Evolutionary conservation across 2,888 invertebrate genomes (phyloP), one percentile per base, ranked within the genome.

Genomic region (Andrena minutula): DNA sequence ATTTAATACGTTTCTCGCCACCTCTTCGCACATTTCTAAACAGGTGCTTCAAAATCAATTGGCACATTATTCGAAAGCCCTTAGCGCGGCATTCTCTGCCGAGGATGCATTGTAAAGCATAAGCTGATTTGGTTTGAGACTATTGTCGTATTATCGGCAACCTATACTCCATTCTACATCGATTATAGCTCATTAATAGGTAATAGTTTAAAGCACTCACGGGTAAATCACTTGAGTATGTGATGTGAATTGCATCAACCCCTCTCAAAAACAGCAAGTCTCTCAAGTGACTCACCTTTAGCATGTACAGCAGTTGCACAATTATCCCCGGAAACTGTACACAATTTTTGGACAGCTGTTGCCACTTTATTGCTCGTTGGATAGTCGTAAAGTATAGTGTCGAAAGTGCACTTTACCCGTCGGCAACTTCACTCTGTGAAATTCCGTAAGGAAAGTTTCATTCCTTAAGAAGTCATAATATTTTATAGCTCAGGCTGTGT

Each of bases 201-300:
- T 41, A 32, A 10, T 5, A 63, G 28, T 47, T 51, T 49, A 7
- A 53, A 72, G 53, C 35, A 56, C 35, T 53, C 26, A 53, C 28
- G 61, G 30, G 23, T 63, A 61, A 41, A 16, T 32, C 71, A 71
- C 30, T 7, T 12, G 28, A 64, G 64, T 30, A 71, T 47, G 47
- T 49, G n/a, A 63, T 12, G 23, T 47, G 35, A 30, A 47, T 60
- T 66, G 32, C 74, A 68, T 68, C 74, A 30, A 66, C 32, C 32
- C 28, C 51, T 58, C 16, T 30, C 26, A 30, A 75, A 41, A 41
- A 16, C 0, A 16, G 16, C 16, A 4, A 41, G 41, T 41, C 41
- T 41, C 41, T 41, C 1, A 41, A 41, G 12, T 16, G 41, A 16
- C 1, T 41, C 41, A 41, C 2, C 1, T 41, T 41, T 5, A 41